These are phyloP conservation scores for Oscheius onirici DNA, from an alignment of 2,888 invertebrate genomes.

Conservation along the genomic window DNA sequence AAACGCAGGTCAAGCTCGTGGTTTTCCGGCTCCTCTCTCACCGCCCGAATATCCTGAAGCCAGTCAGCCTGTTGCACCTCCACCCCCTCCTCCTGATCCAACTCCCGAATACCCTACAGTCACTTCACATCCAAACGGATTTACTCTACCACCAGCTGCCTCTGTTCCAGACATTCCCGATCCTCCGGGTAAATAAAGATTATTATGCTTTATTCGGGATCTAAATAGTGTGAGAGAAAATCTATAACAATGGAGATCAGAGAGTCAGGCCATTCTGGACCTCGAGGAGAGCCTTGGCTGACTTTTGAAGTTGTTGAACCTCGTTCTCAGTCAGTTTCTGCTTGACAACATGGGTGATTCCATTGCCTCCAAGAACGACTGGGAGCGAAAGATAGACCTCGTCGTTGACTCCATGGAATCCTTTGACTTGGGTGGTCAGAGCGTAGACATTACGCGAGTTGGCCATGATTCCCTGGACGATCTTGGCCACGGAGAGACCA, in stretches of 20 bases:
- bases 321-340: slow-evolving; percentile 62
- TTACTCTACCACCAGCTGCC: slow-evolving; percentile 6
- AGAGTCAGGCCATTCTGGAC: slow-evolving; percentile 57
- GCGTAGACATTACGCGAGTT: slow-evolving; percentile 72
- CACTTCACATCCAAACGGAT: neutral
- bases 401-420: slow-evolving; percentile 82
- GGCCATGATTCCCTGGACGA: slow-evolving; percentile 71
- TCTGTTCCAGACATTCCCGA: slow-evolving; percentile 16
- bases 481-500: slow-evolving; percentile 72
- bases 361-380: slow-evolving; percentile 67
- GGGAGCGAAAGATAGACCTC: slow-evolving; percentile 89
- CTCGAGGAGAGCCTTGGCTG: slow-evolving; percentile 61
- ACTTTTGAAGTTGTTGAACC: slow-evolving; percentile 61
- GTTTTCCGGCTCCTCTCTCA: neutral
- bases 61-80: neutral
- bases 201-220: slow-evolving; percentile 16
- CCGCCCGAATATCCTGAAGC: slow-evolving; percentile 2
- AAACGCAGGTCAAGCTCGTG: neutral
- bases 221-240: neutral
- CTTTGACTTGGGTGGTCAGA: slow-evolving; percentile 72
- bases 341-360: slow-evolving; percentile 65
- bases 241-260: slow-evolving; percentile 21
- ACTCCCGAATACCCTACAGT: slow-evolving; percentile 10
- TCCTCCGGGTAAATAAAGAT: slow-evolving; percentile 10
- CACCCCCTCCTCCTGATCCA: slow-evolving; percentile 7